A percentile compares a stretch with the other conserved stretches of the same genome.
These are phyloP conservation scores for Trematomus bernacchii DNA, from an alignment of 2,797 vertebrate genomes.

Conservation along the genomic window DNA sequence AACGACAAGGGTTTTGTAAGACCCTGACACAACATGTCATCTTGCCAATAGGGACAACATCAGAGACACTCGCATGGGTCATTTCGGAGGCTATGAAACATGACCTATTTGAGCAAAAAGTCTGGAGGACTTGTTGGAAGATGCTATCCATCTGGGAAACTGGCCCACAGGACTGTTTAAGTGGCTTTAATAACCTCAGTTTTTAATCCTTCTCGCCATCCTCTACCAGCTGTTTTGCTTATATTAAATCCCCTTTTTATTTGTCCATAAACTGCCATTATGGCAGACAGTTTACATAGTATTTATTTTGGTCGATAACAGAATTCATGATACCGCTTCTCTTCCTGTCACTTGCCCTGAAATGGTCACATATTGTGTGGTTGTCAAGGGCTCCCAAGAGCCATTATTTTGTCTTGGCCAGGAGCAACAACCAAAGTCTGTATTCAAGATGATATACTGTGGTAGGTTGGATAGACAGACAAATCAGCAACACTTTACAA, in stretches of 20 bases:
- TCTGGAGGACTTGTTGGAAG: conserved; percentile 27
- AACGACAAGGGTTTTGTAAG: conserved; percentile 1
- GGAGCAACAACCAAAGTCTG: conserved; percentile 30
- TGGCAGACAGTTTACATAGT: not conserved
- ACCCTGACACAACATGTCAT: not conserved
- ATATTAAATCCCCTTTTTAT: not conserved
- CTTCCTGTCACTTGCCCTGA: conserved; percentile 6
- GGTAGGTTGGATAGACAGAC: conserved; percentile 12
- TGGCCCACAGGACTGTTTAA: conserved; percentile 34
- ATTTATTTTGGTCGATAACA: not conserved
- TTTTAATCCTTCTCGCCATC: conserved; percentile 22
- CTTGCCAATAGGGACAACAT: not conserved
- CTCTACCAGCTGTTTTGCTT: conserved; percentile 10
- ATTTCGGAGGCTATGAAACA: conserved; percentile 30
- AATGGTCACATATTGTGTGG: conserved; percentile 8
- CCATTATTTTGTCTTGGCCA: conserved; percentile 38
- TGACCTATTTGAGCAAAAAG: conserved; percentile 36
- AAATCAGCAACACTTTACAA: conserved; percentile 31
- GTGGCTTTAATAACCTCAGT: conserved; percentile 31
- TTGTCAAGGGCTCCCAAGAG: not conserved
- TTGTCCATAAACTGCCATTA: not conserved
- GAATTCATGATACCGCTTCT: not conserved
- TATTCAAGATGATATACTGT: conserved; percentile 27
- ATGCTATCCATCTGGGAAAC: conserved; percentile 45
- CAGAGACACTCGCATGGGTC: conserved; percentile 3